These are phyloP conservation scores for Amphipoea oculea DNA, from an alignment of 2,888 invertebrate genomes.

Conservation along the genomic window DNA sequence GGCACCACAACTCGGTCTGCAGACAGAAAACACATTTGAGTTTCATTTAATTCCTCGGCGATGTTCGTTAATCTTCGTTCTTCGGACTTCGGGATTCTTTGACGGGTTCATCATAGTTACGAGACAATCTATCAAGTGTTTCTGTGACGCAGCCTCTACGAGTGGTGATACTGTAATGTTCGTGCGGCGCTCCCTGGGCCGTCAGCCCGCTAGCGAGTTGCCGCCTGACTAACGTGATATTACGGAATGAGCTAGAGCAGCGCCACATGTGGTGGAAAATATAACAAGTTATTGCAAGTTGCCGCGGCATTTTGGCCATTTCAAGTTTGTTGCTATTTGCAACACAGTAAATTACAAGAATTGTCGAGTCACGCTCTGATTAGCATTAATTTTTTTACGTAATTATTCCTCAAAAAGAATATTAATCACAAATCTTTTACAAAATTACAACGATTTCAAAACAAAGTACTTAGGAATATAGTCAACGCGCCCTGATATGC, in stretches of 20 bases:
- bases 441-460: too few species aligned
- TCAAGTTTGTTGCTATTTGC: too few species aligned
- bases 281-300: background rate
- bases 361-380: too few species aligned
- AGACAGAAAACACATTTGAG: constrained; percentile 74
- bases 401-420: too few species aligned
- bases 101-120: background rate
- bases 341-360: too few species aligned
- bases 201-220: background rate
- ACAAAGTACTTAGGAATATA: too few species aligned
- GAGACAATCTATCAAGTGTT: background rate
- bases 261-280: background rate
- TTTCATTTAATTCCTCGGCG: constrained; percentile 27
- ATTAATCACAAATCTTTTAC: too few species aligned
- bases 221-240: background rate
- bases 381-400: too few species aligned
- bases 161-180: background rate
- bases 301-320: background rate
- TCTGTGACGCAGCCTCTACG: background rate
- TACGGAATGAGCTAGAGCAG: background rate
- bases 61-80: constrained; percentile 12
- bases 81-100: constrained; percentile 15
- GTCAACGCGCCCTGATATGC: too few species aligned
- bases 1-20: constrained; percentile 67
- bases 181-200: background rate